Percentiles rank a stretch among this genome's conserved stretches.
Evolutionary conservation across 1,140 invertebrate species (phyloP).

Genomic region (Drosophila micromelanica): DNA sequence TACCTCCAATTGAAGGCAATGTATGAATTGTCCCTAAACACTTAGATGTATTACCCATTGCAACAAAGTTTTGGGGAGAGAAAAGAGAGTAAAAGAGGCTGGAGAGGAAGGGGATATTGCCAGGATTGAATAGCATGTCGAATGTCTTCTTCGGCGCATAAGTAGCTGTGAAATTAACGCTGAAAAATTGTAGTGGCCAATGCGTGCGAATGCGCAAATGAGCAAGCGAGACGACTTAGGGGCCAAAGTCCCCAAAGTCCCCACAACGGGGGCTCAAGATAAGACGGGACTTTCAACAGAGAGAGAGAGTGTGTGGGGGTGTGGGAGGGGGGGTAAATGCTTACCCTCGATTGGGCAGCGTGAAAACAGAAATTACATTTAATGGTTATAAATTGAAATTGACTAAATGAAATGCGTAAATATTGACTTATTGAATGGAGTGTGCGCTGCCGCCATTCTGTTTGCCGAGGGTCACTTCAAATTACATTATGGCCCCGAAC

Average conservation of each 20-base stretch:
- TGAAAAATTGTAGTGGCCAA: constrained; percentile 49
- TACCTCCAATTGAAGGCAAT: background rate
- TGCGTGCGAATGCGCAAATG: constrained; percentile 49
- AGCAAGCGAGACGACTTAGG: constrained; percentile 55
- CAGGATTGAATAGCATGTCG: constrained; percentile 6
- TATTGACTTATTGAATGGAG: constrained; percentile 79
- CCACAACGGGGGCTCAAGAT: background rate
- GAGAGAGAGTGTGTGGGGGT: background rate
- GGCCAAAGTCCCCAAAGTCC: background rate
- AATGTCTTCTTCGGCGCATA: constrained; percentile 63
- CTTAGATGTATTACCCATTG: constrained; percentile 31
- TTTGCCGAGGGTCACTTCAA: constrained; percentile 47
- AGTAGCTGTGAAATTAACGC: constrained; percentile 79
- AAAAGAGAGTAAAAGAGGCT: background rate
- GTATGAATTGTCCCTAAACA: constrained; percentile 6
- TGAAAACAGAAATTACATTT: constrained; percentile 69
- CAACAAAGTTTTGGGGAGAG: background rate
- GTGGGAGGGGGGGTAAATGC: background rate
- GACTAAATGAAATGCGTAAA: constrained; percentile 82
- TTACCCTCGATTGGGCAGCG: constrained; percentile 34
- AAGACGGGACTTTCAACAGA: background rate
- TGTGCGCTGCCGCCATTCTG: constrained; percentile 24
- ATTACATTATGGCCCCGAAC: constrained; percentile 39
- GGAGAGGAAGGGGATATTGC: background rate
- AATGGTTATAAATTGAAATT: constrained; percentile 82